Evolutionary conservation across 2,113 vertebrate genomes (phyloP).

Genomic region (Pimephales promelas): DNA sequence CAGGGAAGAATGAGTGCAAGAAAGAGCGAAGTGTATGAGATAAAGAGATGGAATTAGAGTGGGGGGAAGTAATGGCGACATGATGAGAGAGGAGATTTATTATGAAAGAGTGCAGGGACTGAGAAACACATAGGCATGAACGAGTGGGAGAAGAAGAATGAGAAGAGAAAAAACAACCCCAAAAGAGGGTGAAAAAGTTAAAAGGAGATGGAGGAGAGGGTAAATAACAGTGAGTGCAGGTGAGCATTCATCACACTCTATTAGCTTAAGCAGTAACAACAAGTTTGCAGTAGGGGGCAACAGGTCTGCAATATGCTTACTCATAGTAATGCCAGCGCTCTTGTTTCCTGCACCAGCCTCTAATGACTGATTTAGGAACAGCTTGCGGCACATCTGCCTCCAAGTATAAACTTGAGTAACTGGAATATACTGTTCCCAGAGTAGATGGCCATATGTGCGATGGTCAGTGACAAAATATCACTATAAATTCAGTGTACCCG

Average conservation of each 20-base stretch:
- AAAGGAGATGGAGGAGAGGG: background rate
- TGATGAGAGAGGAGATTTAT: conserved; percentile 2
- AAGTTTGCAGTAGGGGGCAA: conserved; percentile 48
- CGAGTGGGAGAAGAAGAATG: background rate
- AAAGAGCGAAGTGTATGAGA: conserved; percentile 29
- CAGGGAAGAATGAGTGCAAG: background rate
- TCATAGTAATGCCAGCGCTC: background rate
- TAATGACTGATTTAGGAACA: conserved; percentile 33
- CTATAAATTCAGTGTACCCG: background rate
- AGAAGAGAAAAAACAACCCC: background rate
- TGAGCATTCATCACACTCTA: conserved; percentile 46
- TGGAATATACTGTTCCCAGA: background rate
- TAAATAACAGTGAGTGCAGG: conserved; percentile 23
- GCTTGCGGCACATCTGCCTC: background rate
- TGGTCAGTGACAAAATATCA: background rate
- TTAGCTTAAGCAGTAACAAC: conserved; percentile 43
- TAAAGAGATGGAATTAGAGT: conserved; percentile 33
- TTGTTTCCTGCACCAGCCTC: background rate
- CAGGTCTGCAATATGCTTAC: conserved; percentile 34
- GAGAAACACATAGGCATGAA: background rate
- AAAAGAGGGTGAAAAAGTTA: background rate
- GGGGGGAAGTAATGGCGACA: background rate
- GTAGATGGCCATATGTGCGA: background rate
- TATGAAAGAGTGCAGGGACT: conserved; percentile 3
- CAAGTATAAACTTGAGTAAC: background rate